Conservation (phyloP, 2,797 vertebrate species). For the Enteromius viviparus region DNA sequence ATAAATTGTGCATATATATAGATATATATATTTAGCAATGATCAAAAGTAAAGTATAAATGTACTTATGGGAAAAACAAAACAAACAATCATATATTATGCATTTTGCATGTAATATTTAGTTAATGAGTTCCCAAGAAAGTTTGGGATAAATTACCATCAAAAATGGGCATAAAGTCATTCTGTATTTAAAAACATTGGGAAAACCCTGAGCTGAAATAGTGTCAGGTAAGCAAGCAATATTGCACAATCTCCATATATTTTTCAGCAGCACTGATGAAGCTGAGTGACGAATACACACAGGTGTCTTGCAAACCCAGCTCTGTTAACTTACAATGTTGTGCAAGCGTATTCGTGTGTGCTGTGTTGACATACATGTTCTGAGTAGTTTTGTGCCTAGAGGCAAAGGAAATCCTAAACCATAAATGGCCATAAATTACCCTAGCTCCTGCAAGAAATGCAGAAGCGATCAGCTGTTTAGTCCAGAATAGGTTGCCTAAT, state of each 20-base stretch:
- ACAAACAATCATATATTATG: neutral
- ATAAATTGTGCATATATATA: neutral
- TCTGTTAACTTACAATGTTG: neutral
- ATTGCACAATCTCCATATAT: neutral
- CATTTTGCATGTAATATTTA: no score
- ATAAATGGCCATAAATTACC: constrained; percentile 22
- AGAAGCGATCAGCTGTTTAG: constrained; percentile 9
- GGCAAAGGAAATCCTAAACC: constrained; percentile 3
- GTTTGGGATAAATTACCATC: neutral
- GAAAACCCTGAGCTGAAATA: neutral
- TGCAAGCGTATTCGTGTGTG: neutral
- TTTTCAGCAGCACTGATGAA: neutral
- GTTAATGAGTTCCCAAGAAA: neutral
- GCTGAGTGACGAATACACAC: neutral
- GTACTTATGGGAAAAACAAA: neutral
- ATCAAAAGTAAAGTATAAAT: no score
- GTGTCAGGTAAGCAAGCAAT: neutral
- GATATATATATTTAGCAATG: neutral
- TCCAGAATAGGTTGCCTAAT: neutral
- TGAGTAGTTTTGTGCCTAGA: constrained; percentile 1
- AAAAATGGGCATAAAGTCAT: neutral
- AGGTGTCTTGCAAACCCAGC: neutral
- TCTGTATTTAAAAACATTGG: neutral
- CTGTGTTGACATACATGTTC: neutral
- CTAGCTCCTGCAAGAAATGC: neutral